Percentiles rank a stretch among this genome's conserved stretches.
These are phyloP conservation scores for Lamprologus lemairii DNA, from an alignment of 2,113 vertebrate species.

Conservation along the genomic window DNA sequence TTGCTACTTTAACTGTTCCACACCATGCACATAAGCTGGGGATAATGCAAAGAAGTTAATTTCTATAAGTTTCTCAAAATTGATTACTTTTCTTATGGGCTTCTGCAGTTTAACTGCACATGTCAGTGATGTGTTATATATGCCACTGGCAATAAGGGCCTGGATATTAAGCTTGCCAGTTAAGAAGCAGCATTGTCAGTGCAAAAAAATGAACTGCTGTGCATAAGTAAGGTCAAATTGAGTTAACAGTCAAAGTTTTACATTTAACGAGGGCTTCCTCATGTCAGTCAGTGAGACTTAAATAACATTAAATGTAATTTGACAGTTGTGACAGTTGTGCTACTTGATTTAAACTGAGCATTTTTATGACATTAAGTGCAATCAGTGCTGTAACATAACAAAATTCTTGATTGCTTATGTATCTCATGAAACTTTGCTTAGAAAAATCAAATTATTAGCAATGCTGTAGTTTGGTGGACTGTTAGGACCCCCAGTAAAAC, in stretches of 20 bases:
- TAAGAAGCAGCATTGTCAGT: not conserved
- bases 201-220: not conserved
- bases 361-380: not conserved
- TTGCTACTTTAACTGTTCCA: constrained; percentile 3
- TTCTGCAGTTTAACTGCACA: constrained; percentile 1
- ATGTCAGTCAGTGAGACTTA: not conserved
- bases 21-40: not conserved
- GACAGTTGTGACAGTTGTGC: not conserved
- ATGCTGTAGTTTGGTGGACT: not conserved
- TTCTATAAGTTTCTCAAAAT: not conserved
- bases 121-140: not conserved
- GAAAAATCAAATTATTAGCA: not conserved
- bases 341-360: not conserved
- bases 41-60: not conserved
- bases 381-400: not conserved
- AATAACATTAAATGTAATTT: not conserved
- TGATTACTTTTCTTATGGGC: not conserved
- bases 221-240: not conserved
- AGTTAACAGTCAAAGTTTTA: not conserved
- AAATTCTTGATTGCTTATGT: accelerated
- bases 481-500: not conserved
- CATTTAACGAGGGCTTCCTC: not conserved
- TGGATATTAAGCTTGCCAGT: not conserved
- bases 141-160: not conserved
- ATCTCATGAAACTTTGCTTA: not conserved